These are phyloP conservation scores for Petrocephalus schoutedeni DNA, from an alignment of 2,797 vertebrate species.

Conservation along the genomic window DNA sequence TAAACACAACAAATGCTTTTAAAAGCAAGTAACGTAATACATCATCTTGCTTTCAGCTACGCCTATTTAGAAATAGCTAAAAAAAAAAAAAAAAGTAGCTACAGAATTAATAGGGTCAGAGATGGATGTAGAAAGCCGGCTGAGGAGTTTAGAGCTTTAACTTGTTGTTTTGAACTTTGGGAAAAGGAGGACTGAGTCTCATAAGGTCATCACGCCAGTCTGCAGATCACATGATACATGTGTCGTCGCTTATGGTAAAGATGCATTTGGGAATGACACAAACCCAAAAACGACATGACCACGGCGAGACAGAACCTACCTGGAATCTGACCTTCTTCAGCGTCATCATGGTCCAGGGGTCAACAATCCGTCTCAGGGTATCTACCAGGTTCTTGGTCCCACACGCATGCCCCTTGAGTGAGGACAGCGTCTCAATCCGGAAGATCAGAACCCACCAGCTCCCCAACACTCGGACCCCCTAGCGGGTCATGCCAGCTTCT, in stretches of 20 bases:
- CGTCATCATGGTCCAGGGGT: slow-evolving; percentile 46
- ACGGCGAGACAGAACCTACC: slow-evolving; percentile 45
- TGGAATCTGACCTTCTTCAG: slow-evolving; percentile 67
- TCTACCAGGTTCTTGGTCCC: slow-evolving; percentile 1
- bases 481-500: neutral
- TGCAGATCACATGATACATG: neutral
- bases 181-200: neutral
- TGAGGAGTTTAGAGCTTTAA: neutral
- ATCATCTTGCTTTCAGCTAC: neutral
- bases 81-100: neutral
- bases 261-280: neutral
- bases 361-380: neutral
- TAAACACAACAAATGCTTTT: neutral
- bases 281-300: neutral
- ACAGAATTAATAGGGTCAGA: neutral
- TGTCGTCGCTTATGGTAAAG: neutral
- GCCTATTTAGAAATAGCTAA: neutral
- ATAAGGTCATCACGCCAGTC: neutral
- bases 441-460: neutral
- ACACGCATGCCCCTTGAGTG: neutral
- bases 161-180: neutral
- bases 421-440: neutral
- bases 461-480: neutral
- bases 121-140: neutral
- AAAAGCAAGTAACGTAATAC: neutral